A percentile compares a stretch with the other conserved stretches of the same genome.
Evolutionary conservation across 2,888 invertebrate species (phyloP).

Genomic region (Agonopterix subpropinquella): DNA sequence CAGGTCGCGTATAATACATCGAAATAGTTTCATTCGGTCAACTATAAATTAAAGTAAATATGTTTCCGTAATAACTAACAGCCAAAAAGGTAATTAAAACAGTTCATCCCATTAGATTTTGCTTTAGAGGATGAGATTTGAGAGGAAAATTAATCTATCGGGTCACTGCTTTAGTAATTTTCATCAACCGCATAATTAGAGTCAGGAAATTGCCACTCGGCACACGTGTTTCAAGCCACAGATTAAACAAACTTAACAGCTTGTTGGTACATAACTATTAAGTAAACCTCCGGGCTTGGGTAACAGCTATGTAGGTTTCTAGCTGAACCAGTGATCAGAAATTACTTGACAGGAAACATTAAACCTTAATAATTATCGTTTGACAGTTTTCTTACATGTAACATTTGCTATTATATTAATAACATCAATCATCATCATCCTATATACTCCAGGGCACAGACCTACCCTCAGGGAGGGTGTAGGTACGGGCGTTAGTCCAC

Average conservation of each 20-base stretch:
- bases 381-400: no score
- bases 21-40: no score
- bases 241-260: constrained; percentile 7
- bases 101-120: background rate
- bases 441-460: no score
- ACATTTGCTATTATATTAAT: no score
- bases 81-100: no score
- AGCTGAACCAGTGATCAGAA: background rate
- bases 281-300: constrained; percentile 20
- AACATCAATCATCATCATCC: no score
- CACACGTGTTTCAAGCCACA: constrained; percentile 18
- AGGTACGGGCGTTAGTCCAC: no score
- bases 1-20: no score
- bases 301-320: constrained; percentile 20
- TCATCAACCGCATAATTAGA: constrained; percentile 62
- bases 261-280: constrained; percentile 7
- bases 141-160: constrained; percentile 39
- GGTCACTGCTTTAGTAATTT: constrained; percentile 45
- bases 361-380: no score
- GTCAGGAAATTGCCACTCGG: constrained; percentile 55
- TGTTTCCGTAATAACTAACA: no score
- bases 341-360: background rate
- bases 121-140: background rate
- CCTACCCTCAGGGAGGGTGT: no score
- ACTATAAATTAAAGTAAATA: no score